Conservation (phyloP, 1,140 invertebrate genomes). For the Pogonomyrmex californicus region DNA sequence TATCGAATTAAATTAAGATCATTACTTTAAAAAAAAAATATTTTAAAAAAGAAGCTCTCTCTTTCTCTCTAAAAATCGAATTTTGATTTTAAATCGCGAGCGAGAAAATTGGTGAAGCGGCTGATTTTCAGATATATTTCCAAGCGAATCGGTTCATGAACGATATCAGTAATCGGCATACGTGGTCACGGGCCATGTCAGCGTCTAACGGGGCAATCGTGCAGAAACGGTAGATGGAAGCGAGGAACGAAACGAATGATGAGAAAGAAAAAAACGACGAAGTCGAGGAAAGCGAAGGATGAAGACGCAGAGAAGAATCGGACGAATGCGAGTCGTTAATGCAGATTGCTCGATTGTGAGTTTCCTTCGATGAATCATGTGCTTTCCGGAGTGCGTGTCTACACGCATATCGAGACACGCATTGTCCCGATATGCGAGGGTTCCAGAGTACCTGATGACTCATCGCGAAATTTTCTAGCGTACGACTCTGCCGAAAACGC, state of each 20-base stretch:
- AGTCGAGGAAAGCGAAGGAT: not conserved
- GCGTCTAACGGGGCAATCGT: slow-evolving; percentile 63
- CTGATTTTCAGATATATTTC: slow-evolving; percentile 21
- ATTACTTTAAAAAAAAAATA: not conserved
- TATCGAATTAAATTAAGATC: not conserved
- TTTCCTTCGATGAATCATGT: slow-evolving; percentile 79
- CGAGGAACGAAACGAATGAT: slow-evolving; percentile 6
- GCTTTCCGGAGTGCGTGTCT: slow-evolving; percentile 80
- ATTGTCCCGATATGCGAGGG: slow-evolving; percentile 32
- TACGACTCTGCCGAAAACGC: not conserved
- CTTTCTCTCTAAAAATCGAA: not conserved
- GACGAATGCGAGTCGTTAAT: slow-evolving; percentile 73
- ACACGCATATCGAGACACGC: slow-evolving; percentile 74
- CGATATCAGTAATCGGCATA: slow-evolving; percentile 46
- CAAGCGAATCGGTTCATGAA: slow-evolving; percentile 21
- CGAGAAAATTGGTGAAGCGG: not conserved
- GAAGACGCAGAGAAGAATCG: slow-evolving; percentile 54
- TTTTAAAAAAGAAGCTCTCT: not conserved
- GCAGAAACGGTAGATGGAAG: slow-evolving; percentile 41
- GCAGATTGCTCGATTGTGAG: slow-evolving; percentile 73
- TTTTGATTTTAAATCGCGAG: not conserved
- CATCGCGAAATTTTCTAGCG: slow-evolving; percentile 48
- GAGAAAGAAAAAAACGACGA: slow-evolving; percentile 19
- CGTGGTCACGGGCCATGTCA: slow-evolving; percentile 57
- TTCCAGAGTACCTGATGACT: slow-evolving; percentile 54